phyloP scores from a whole-genome alignment of 2,113 vertebrate genomes.

The Phycodurus eques region DNA sequence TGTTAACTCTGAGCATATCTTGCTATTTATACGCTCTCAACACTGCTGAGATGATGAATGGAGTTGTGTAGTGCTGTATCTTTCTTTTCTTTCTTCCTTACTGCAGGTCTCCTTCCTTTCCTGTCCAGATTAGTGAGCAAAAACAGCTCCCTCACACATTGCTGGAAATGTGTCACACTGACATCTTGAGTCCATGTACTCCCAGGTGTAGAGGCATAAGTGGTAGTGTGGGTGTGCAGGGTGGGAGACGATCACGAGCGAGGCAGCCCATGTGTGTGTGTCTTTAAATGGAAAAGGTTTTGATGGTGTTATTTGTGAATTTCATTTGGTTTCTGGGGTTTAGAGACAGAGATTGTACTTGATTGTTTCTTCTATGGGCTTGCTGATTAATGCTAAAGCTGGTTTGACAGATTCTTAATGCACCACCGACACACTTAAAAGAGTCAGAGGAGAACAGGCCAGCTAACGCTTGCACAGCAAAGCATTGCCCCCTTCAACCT shows the following conservation, averaged over 20 bases:
- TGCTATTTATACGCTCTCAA: conserved; percentile 54
- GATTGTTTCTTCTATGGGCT: conserved; percentile 63
- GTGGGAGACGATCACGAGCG: conserved; percentile 11
- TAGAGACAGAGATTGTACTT: conserved; percentile 62
- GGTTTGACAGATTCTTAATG: conserved; percentile 65
- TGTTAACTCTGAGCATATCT: conserved; percentile 55
- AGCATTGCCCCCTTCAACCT: background rate
- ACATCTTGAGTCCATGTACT: conserved; percentile 58
- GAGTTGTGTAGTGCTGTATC: conserved; percentile 21
- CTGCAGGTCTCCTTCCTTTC: conserved; percentile 8
- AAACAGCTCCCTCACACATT: conserved; percentile 20
- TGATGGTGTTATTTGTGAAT: conserved; percentile 55
- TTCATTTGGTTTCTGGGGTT: conserved; percentile 66
- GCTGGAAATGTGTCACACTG: conserved; percentile 51
- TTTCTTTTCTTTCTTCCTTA: conserved; percentile 5
- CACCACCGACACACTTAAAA: conserved; percentile 59
- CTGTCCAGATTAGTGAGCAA: conserved; percentile 33
- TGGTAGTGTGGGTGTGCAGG: conserved; percentile 21
- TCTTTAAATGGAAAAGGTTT: conserved; percentile 47
- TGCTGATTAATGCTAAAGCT: conserved; percentile 70
- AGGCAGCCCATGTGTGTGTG: conserved; percentile 13
- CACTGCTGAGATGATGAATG: conserved; percentile 58
- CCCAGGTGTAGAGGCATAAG: conserved; percentile 57
- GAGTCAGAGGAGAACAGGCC: conserved; percentile 35
- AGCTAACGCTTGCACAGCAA: conserved; percentile 48